phyloP scores from a whole-genome alignment of 2,113 vertebrate species.

The Hylia prasina region DNA sequence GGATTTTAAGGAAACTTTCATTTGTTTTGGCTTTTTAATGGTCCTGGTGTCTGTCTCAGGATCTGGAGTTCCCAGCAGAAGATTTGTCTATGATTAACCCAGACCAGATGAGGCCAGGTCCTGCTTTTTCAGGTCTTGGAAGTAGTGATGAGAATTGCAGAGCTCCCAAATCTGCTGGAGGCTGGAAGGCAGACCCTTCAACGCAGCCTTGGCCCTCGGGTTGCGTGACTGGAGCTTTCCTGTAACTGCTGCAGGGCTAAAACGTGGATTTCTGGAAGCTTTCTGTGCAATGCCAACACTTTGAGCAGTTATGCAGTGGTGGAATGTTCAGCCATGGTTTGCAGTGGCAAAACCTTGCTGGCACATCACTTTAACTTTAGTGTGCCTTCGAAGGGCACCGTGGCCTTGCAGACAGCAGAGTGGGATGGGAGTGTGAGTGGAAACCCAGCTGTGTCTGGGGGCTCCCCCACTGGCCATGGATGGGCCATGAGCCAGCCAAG shows the following conservation, averaged over 20 bases:
- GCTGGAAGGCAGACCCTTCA: fast-evolving
- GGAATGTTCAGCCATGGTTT: fast-evolving
- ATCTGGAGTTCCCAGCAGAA: background rate
- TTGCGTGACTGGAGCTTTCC: background rate
- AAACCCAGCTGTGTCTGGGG: background rate
- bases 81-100: background rate
- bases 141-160: background rate
- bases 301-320: background rate
- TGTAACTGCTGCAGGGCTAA: background rate
- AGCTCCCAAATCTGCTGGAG: background rate
- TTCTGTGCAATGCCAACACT: background rate
- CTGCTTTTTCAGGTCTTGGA: background rate
- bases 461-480: background rate
- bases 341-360: background rate
- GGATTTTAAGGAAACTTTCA: background rate
- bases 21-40: background rate
- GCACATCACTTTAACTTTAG: background rate
- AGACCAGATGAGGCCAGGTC: background rate
- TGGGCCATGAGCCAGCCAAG: fast-evolving
- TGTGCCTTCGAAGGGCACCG: fast-evolving
- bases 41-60: background rate
- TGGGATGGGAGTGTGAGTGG: fast-evolving
- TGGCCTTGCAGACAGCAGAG: background rate
- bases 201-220: background rate
- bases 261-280: background rate